These are phyloP conservation scores for Hemicordylus capensis DNA, from an alignment of 2,113 vertebrate species.

Conservation along the genomic window DNA sequence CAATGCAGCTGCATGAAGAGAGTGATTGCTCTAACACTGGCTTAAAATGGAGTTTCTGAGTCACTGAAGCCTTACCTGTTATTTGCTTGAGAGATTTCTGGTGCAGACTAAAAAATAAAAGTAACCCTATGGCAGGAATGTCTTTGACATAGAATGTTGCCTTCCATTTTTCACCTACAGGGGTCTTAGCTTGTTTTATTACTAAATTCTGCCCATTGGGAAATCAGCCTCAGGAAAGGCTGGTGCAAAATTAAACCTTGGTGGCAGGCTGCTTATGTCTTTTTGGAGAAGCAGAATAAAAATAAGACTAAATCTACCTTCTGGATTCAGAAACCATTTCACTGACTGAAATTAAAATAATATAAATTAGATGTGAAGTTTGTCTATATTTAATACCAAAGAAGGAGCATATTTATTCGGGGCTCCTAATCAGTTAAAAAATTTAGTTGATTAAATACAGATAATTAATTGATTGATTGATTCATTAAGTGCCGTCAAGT, in stretches of 20 bases:
- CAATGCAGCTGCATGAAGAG: not conserved
- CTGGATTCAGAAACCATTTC: not conserved
- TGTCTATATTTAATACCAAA: not conserved
- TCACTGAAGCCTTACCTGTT: slow-evolving; percentile 4
- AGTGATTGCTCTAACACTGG: fast-evolving
- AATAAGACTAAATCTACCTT: not conserved
- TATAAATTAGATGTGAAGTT: not conserved
- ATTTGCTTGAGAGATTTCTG: slow-evolving; percentile 18
- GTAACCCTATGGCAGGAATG: not conserved
- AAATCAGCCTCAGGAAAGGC: not conserved
- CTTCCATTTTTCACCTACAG: not conserved
- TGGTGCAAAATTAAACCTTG: not conserved
- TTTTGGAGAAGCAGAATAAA: not conserved
- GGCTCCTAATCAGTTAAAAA: not conserved
- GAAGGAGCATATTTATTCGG: not conserved
- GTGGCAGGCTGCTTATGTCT: not conserved
- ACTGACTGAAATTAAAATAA: not conserved
- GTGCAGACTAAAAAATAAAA: not conserved
- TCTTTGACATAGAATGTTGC: not conserved
- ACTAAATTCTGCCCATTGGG: slow-evolving; percentile 7
- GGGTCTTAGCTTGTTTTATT: not conserved
- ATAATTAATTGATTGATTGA: no score
- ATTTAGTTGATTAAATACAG: not conserved
- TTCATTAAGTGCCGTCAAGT: no score
- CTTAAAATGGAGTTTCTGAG: slow-evolving; percentile 13